phyloP scores from a whole-genome alignment of 2,888 invertebrate species.

The Papilio demoleus region DNA sequence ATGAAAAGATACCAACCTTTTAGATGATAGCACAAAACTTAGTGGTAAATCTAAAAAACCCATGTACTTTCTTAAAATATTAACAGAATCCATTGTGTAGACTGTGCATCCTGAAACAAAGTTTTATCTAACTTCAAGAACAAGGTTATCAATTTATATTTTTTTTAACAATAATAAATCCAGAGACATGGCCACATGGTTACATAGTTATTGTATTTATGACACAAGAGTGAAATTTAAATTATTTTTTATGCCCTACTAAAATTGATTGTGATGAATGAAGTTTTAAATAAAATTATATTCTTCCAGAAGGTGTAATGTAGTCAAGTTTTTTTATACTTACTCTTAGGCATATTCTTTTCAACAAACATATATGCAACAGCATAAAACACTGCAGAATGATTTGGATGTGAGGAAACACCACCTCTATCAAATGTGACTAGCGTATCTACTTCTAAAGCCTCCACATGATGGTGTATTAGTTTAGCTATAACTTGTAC shows the following conservation, averaged over 20 bases:
- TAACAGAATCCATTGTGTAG: conserved; percentile 93
- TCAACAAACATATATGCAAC: conserved; percentile 90
- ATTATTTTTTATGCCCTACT: no score
- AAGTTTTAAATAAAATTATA: no score
- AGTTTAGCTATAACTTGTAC: conserved; percentile 74
- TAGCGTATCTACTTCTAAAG: conserved; percentile 90
- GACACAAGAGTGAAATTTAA: no score
- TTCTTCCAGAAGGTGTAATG: no score
- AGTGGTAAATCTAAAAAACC: conserved; percentile 92
- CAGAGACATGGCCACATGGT: no score
- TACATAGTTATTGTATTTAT: no score
- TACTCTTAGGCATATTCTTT: conserved; percentile 88
- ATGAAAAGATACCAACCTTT: conserved; percentile 83
- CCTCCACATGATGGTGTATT: conserved; percentile 85
- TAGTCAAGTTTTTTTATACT: no score
- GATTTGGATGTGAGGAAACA: conserved; percentile 96
- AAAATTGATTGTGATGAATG: no score
- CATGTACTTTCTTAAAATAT: conserved; percentile 93
- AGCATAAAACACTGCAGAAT: conserved; percentile 92
- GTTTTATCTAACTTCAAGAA: no score
- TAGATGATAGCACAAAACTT: conserved; percentile 89
- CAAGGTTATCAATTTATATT: no score
- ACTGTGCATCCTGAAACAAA: conserved; percentile 88
- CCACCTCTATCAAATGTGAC: conserved; percentile 98
- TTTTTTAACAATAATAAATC: no score